These are phyloP conservation scores for Eciton burchellii DNA, from an alignment of 1,140 invertebrate genomes.

Conservation along the genomic window DNA sequence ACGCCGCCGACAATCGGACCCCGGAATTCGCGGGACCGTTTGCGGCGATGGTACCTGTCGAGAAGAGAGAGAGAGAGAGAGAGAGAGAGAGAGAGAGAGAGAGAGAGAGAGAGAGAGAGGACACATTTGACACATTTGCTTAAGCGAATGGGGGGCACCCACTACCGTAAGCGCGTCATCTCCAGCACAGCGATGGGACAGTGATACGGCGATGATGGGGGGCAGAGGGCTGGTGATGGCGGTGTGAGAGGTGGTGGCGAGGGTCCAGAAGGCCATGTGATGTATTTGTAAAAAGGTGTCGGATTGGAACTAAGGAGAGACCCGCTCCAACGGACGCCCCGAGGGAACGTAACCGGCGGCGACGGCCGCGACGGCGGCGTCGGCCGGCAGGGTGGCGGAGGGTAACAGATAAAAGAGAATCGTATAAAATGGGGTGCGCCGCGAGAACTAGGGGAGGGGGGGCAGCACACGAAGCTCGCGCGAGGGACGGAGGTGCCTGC, in stretches of 20 bases:
- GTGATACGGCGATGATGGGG: slow-evolving; percentile 27
- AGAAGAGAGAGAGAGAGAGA: slow-evolving; percentile 22
- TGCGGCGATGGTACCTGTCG: slow-evolving; percentile 73
- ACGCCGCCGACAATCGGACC: not conserved
- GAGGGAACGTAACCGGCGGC: slow-evolving; percentile 78
- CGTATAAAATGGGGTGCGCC: slow-evolving; percentile 83
- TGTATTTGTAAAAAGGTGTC: slow-evolving; percentile 86
- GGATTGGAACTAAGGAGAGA: slow-evolving; percentile 84
- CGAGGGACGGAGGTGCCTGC: slow-evolving; percentile 37
- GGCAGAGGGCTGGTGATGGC: not conserved
- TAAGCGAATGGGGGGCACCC: slow-evolving; percentile 83
- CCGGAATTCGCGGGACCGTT: not conserved
- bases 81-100: slow-evolving; percentile 60
- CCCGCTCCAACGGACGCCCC: slow-evolving; percentile 79
- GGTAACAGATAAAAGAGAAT: slow-evolving; percentile 85
- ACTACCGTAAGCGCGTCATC: slow-evolving; percentile 68
- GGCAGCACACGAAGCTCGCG: slow-evolving; percentile 36
- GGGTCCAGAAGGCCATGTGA: slow-evolving; percentile 82
- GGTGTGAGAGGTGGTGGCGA: slow-evolving; percentile 55
- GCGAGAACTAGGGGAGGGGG: slow-evolving; percentile 46
- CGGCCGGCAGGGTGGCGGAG: slow-evolving; percentile 65
- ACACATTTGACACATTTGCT: slow-evolving; percentile 82
- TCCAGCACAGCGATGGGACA: slow-evolving; percentile 46
- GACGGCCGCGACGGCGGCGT: slow-evolving; percentile 31
- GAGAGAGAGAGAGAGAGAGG: slow-evolving; percentile 1